phyloP scores from a whole-genome alignment of 1,140 invertebrate genomes.

The Pseudachorutes palmiensis region DNA sequence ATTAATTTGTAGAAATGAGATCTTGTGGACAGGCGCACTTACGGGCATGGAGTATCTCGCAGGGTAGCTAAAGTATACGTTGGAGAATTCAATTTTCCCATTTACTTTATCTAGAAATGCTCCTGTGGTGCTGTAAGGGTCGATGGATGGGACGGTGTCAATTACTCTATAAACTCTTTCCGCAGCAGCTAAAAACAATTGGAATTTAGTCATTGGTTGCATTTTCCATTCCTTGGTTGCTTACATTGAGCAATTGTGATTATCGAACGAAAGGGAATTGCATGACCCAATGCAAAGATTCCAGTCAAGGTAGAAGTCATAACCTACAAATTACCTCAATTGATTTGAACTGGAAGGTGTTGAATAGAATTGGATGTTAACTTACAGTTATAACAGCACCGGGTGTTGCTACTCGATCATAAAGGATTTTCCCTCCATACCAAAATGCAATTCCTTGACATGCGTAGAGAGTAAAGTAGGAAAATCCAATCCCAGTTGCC shows the following conservation, averaged over 20 bases:
- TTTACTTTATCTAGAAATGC: constrained; percentile 52
- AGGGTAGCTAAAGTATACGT: constrained; percentile 72
- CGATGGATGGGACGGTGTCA: constrained; percentile 62
- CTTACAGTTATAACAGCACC: too few species aligned
- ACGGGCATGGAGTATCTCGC: constrained; percentile 57
- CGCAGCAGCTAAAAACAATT: constrained; percentile 58
- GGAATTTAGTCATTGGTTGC: too few species aligned
- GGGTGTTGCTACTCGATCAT: too few species aligned
- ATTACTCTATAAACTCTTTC: constrained; percentile 66
- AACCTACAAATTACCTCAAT: too few species aligned
- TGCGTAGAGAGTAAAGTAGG: too few species aligned
- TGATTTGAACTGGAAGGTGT: too few species aligned
- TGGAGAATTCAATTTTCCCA: constrained; percentile 63
- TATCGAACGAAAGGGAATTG: constrained; percentile 67
- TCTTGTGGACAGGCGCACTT: constrained; percentile 8
- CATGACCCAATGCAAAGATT: constrained; percentile 72
- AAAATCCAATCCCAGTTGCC: too few species aligned
- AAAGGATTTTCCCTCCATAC: too few species aligned
- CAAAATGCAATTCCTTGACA: too few species aligned
- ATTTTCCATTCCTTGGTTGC: too few species aligned
- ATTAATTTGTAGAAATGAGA: neutral
- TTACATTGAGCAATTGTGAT: constrained; percentile 50
- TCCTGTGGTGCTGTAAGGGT: constrained; percentile 57
- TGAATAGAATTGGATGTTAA: too few species aligned
- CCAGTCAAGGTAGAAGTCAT: constrained; percentile 73